Percentiles rank a stretch among this genome's conserved stretches.
These are phyloP conservation scores for Acheta domesticus DNA, from an alignment of 2,888 invertebrate species.

Conservation along the genomic window DNA sequence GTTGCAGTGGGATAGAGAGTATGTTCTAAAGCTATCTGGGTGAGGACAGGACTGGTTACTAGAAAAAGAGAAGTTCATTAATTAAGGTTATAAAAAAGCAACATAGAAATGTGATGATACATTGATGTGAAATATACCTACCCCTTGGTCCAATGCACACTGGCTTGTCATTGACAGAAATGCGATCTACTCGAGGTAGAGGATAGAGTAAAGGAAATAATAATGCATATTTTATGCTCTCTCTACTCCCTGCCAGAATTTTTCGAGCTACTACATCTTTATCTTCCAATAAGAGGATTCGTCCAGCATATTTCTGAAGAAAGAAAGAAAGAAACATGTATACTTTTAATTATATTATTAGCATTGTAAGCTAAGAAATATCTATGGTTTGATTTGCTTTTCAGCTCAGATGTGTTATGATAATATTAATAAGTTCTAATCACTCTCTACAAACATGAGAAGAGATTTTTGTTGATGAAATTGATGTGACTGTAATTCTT, in stretches of 20 bases:
- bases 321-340: background rate
- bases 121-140: background rate
- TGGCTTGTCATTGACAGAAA: constrained; percentile 18
- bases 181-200: constrained; percentile 19
- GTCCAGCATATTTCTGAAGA: constrained; percentile 26
- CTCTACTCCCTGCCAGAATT: background rate
- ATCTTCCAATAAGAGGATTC: constrained; percentile 11
- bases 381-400: too few species aligned
- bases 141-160: constrained; percentile 23
- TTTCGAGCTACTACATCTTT: constrained; percentile 18
- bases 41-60: background rate
- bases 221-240: constrained; percentile 4
- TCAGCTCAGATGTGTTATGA: too few species aligned
- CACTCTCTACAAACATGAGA: too few species aligned
- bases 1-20: background rate
- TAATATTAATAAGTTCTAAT: too few species aligned
- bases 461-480: too few species aligned
- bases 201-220: constrained; percentile 21
- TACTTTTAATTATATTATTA: background rate
- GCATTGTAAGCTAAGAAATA: too few species aligned
- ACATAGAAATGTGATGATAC: background rate
- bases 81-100: background rate
- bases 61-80: background rate
- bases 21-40: constrained; percentile 4
- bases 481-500: background rate